Conservation (phyloP, 2,113 vertebrate species). For the Xenopus laevis region DNA sequence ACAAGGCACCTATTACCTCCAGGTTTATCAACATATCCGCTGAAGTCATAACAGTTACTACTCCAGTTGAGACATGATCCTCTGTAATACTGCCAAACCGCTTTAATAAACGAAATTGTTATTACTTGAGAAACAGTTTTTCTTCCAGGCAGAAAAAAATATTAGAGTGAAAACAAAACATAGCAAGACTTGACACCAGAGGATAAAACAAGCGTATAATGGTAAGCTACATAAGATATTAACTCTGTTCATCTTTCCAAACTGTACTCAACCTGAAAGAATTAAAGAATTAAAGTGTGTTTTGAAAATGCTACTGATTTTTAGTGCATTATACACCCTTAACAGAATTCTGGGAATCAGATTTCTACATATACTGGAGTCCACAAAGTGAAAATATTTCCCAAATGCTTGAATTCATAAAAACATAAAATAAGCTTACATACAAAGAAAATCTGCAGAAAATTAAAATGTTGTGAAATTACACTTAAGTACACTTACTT, state of each 20-base stretch:
- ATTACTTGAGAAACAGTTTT: neutral
- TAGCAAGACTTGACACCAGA: neutral
- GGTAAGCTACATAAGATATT: neutral
- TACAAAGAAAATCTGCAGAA: too few relatives aligned
- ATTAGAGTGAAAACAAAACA: neutral
- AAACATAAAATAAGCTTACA: too few relatives aligned
- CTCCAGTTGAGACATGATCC: neutral
- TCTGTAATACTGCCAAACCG: neutral
- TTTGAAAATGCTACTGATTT: neutral
- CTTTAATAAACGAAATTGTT: conserved; percentile 1
- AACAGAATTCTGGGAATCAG: too few relatives aligned
- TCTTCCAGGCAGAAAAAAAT: neutral
- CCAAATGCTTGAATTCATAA: too few relatives aligned
- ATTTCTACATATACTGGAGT: too few relatives aligned
- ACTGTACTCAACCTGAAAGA: neutral
- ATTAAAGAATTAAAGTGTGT: neutral
- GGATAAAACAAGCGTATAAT: neutral
- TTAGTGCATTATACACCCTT: too few relatives aligned
- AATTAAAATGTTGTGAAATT: too few relatives aligned
- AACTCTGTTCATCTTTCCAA: neutral
- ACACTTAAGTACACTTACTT: conserved; percentile 73
- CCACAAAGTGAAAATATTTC: too few relatives aligned
- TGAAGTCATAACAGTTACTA: neutral
- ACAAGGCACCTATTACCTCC: neutral
- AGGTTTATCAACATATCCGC: neutral